phyloP scores from a whole-genome alignment of 2,797 vertebrate genomes.

The Chrosomus eos region DNA sequence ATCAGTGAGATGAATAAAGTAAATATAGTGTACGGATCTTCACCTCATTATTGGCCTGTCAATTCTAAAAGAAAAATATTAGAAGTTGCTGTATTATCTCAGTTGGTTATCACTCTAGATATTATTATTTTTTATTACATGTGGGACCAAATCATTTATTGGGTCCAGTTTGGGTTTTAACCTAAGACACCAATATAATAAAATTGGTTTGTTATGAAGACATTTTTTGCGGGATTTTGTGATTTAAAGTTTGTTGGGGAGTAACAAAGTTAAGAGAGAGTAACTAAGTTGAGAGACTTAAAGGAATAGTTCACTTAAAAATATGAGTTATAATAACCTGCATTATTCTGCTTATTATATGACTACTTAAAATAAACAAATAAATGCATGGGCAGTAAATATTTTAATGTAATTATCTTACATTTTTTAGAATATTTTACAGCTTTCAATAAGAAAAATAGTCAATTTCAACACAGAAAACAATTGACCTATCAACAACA shows the following conservation, averaged over 20 bases:
- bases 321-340: background rate
- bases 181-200: background rate
- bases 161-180: background rate
- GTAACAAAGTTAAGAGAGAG: background rate
- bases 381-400: background rate
- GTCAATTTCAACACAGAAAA: background rate
- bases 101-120: background rate
- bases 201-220: background rate
- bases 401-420: background rate
- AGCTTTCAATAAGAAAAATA: background rate
- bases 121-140: background rate
- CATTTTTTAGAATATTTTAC: background rate
- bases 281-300: background rate
- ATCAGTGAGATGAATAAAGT: slow-evolving; percentile 20
- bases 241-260: background rate
- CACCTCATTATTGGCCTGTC: background rate
- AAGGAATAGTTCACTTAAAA: no score
- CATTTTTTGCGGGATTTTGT: background rate
- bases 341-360: background rate
- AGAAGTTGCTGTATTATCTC: slow-evolving; percentile 14
- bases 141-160: background rate
- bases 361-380: background rate
- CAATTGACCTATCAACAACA: background rate
- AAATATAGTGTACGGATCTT: background rate
- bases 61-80: background rate